Base-by-base conservation (phyloP, 1,140 invertebrate species). In the Temnothorax nylanderi region DNA sequence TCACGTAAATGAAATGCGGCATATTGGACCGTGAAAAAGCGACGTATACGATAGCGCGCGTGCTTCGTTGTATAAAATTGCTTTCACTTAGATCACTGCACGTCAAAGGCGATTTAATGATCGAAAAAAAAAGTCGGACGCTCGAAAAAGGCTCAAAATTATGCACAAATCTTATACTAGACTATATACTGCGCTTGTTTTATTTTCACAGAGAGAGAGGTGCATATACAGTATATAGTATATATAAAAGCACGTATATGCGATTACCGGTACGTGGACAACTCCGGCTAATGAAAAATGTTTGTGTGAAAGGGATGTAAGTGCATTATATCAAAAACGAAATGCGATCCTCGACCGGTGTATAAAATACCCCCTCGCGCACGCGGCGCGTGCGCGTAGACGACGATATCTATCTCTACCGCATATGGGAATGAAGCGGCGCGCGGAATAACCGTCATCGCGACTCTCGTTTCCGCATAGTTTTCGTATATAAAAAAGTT, bases 21-120 rank as follows among this genome's bases (percentile, higher is more conserved):
- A 81, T 34, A 13, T 32, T 18, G 34, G 21, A 26, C n/a, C 13
- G 34, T 81, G 64, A 81, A 69, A 81, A 41, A 71, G 64, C 64
- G 34, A 56, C 21, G 64, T 51, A 26, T 26, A 54, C 64, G 47
- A 78, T 65, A 65, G 44, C 44, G 44, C 49, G 44, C 49, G 44
- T 47, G 60, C 3, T 18, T 37, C 44, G 64, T 69, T 37, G 77
- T 69, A 69, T 49, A 34, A 69, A 69, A 71, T 51, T 41, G 47
- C 64, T 81, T 71, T 80, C 54, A 69, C 77, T 80, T 69, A 69
- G 77, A 54, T 78, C 76, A 78, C 76, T 78, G 76, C 77, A 54
- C 62, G 62, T 80, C 77, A 69, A 80, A 80, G 77, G 32, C 34
- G 77, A 78, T 51, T 51, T 69, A 54, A 80, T 41, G 62, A 13